Conservation (phyloP, 2,113 vertebrate genomes). For the Zingel zingel region DNA sequence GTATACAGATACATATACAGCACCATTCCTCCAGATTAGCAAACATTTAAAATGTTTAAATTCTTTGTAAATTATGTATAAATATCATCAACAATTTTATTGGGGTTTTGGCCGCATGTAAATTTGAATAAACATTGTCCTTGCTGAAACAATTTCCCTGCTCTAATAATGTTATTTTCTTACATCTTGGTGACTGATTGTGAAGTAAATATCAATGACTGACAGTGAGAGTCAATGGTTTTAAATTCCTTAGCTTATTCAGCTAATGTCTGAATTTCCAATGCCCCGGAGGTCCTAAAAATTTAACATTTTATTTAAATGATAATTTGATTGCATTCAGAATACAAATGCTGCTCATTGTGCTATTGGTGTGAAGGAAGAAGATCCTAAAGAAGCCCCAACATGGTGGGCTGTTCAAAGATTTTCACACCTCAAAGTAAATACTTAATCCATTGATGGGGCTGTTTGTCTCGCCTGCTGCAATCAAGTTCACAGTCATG, state of each 20-base stretch:
- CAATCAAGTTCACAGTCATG: conserved; percentile 88
- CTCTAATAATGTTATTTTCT: conserved; percentile 46
- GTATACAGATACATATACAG: conserved; percentile 51
- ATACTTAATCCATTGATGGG: conserved; percentile 75
- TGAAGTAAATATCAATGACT: conserved; percentile 16
- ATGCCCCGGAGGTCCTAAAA: conserved; percentile 30
- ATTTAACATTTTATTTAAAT: conserved; percentile 77
- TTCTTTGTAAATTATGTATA: conserved; percentile 83
- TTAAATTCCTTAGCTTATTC: conserved; percentile 43
- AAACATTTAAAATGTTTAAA: conserved; percentile 54
- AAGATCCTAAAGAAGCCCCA: conserved; percentile 62
- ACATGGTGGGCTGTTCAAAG: conserved; percentile 76
- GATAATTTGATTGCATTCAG: conserved; percentile 66
- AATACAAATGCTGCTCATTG: conserved; percentile 73
- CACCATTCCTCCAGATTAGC: conserved; percentile 46
- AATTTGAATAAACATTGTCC: conserved; percentile 83
- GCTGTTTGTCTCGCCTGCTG: conserved; percentile 74
- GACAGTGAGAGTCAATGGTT: conserved; percentile 13
- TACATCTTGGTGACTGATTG: neutral
- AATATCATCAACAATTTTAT: conserved; percentile 75
- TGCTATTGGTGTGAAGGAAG: conserved; percentile 72
- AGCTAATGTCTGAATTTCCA: conserved; percentile 49
- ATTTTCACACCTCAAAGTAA: conserved; percentile 82
- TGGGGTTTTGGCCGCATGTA: conserved; percentile 79
- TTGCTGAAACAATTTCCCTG: conserved; percentile 52